A percentile compares a stretch with the other conserved stretches of the same genome.
These are phyloP conservation scores for Australoheros facetus DNA, from an alignment of 2,797 vertebrate genomes.

Conservation along the genomic window DNA sequence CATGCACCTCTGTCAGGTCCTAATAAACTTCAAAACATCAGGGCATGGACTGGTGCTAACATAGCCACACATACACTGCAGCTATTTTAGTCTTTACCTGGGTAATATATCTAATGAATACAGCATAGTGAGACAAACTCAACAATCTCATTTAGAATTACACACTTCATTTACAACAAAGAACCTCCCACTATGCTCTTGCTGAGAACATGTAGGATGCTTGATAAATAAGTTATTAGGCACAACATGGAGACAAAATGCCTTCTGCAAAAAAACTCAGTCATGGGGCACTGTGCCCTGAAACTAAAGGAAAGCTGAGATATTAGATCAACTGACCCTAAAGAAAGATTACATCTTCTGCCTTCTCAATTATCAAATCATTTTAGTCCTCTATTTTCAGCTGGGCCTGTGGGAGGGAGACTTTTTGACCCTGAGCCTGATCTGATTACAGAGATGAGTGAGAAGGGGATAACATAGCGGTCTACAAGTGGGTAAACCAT, in stretches of 20 bases:
- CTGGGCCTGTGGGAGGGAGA: constrained; percentile 17
- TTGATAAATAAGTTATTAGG: constrained; percentile 52
- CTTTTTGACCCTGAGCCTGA: constrained; percentile 46
- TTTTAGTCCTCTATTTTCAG: constrained; percentile 46
- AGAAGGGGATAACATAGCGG: constrained; percentile 28
- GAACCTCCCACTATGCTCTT: constrained; percentile 8
- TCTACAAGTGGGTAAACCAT: constrained; percentile 8
- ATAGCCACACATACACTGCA: not conserved
- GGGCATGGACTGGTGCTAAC: not conserved
- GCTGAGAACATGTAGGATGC: constrained; percentile 9
- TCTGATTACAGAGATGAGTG: constrained; percentile 35
- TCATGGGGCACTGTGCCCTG: not conserved
- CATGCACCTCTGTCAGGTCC: not conserved
- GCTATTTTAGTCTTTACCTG: not conserved
- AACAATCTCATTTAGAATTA: constrained; percentile 15
- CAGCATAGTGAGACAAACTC: constrained; percentile 6
- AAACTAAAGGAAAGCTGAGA: constrained; percentile 39
- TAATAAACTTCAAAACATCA: not conserved
- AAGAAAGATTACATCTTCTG: constrained; percentile 35
- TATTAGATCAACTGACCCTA: constrained; percentile 25
- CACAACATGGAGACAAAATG: constrained; percentile 14
- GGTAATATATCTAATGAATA: not conserved
- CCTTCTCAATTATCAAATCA: constrained; percentile 37
- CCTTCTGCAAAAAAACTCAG: not conserved
- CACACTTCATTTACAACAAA: constrained; percentile 19